Base-by-base conservation (phyloP, 2,113 vertebrate species). In the Cairina moschata region DNA sequence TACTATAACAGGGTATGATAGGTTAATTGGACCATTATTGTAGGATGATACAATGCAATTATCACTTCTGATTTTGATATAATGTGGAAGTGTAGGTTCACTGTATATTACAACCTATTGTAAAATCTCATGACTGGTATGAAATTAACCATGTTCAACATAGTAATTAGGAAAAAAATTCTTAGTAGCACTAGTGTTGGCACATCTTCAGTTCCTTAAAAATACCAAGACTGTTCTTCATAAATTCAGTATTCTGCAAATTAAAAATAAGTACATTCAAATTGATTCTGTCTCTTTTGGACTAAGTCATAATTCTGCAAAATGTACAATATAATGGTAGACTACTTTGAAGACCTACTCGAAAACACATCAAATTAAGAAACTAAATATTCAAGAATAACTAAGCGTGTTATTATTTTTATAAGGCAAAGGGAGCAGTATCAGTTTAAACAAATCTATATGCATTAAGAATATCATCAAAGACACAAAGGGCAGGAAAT, bases 91-190 rank as follows among this genome's bases (percentile, higher is more conserved):
- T 87, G 75, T 56, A 91, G 44, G 78, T 91, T 94, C 93, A 93
- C 58, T 77, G 36, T 79, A 71, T 77, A 90, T 93, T 94, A 80
- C 28, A 83, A 91, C 50, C 59, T 83, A 79, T 59, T 88, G 78
- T 79, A 93, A 91, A 90, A 93, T 80, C 84, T 74, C 87, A 74
- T 4, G 44, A 67, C 74, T 95, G 31, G n/a, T 87, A 80, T 77
- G 84, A 94, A 94, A 97, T 96, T 88, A 96, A 44, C 75, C 40
- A 71, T 80, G 59, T 95, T 96, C 87, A 92, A 88, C 87, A 76
- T 13, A 34, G 40, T 66, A 90, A 95, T 96, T 94, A 94, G 36
- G 32, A 91, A 91, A 36, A 59, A 92, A 91, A 73, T 2, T 20
- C 65, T 62, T 76, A 73, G 59, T 77, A 92, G 72, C 40, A 46